Base-by-base conservation (phyloP, 2,797 vertebrate species). In the Myotis daubentonii region DNA sequence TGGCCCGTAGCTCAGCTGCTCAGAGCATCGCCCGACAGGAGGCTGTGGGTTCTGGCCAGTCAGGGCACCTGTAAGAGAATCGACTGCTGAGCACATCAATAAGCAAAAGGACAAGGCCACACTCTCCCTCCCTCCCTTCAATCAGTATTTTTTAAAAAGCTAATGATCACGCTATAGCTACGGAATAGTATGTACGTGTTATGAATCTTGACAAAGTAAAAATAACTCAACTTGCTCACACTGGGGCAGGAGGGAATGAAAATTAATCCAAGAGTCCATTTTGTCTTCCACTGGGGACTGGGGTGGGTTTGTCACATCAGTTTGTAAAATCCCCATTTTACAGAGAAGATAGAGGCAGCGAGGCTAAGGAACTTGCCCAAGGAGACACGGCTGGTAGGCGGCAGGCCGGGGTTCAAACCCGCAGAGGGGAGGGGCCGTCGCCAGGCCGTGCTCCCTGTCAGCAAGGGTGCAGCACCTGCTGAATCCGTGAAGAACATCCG, bases 191-290 rank as follows among this genome's bases (percentile, higher is more conserved):
- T 3, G 8, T 72, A 85, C 76, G 22, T 41, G 25, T n/a, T 53
- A 82, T 3, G 57, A 94, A 90, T 1, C 7, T 41, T 68, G 23
- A 88, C 70, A 78, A 85, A 94, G 51, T 70, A 76, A 92, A 85
- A 91, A 51, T 36, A 81, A 89, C 22, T 65, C 62, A 92, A 38
- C 10, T 53, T 82, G 62, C 4, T 87, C 44, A n/a, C 88, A 86
- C 0, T 72, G 25, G 74, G 16, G 17, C 17, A 84, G 11, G 16
- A 95, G 19, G 30, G 30, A 90, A 66, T 33, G 36, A 41, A 78
- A 92, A 66, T 78, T 12, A 91, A 76, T 17, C 49, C 13, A 60
- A 66, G 41, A 91, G 22, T 10, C 84, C 36, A 71, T 57, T 70
- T 81, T 9, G 38, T 87, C 36, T 87, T 68, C 76, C 68, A 11